phyloP scores from a whole-genome alignment of 2,113 vertebrate genomes.

The Ammospiza nelsoni region DNA sequence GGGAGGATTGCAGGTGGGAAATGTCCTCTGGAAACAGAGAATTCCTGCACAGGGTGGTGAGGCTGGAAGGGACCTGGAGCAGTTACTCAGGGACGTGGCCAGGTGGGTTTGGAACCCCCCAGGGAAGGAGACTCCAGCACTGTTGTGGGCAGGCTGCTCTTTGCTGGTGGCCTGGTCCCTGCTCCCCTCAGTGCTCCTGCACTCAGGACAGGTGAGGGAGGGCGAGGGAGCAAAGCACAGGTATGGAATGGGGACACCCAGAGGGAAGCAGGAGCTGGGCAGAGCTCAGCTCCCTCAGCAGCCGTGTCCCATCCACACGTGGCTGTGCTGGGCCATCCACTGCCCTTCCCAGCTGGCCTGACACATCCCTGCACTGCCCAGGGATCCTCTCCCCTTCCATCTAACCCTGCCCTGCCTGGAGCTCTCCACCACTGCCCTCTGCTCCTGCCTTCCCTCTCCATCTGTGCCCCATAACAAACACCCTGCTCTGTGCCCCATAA shows the following conservation, averaged over 20 bases:
- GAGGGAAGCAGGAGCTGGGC: background rate
- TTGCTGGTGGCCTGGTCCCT: accelerated
- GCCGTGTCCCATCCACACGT: accelerated
- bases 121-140: background rate
- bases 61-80: background rate
- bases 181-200: background rate
- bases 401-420: background rate
- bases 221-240: accelerated
- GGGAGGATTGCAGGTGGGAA: background rate
- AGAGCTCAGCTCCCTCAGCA: accelerated
- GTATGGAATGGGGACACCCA: background rate
- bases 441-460: background rate
- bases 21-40: background rate
- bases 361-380: accelerated
- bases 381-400: background rate
- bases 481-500: too few species aligned
- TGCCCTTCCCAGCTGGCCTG: background rate
- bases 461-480: too few species aligned
- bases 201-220: background rate
- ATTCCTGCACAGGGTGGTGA: background rate
- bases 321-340: background rate
- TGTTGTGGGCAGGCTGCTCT: background rate
- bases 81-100: background rate
- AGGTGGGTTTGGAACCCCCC: background rate
- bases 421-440: background rate